A percentile compares a stretch with the other conserved stretches of the same genome.
Evolutionary conservation across 2,888 invertebrate genomes (phyloP).

Genomic region (Meloe dianella): DNA sequence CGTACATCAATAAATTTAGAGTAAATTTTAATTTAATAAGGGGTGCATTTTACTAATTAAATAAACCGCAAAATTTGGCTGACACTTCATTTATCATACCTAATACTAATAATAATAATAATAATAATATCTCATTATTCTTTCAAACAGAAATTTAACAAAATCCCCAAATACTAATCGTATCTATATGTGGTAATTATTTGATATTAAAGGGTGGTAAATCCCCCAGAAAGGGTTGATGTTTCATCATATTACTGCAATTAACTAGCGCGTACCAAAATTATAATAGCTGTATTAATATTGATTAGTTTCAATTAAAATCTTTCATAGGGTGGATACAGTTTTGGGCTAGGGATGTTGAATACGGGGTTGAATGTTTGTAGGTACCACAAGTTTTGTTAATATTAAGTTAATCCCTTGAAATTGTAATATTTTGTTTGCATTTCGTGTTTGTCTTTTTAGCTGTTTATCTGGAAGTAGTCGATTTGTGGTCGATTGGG

Average conservation of each 20-base stretch:
- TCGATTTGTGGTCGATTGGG: background rate
- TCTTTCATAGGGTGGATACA: conserved; percentile 35
- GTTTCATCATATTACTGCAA: conserved; percentile 10
- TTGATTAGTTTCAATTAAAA: conserved; percentile 58
- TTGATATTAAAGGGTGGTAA: background rate
- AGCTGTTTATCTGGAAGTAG: background rate
- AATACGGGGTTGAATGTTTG: conserved; percentile 45
- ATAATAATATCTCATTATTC: background rate
- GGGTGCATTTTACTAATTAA: conserved; percentile 24
- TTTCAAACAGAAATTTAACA: background rate
- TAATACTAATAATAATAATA: too few species aligned
- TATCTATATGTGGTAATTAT: background rate
- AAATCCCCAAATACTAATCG: background rate
- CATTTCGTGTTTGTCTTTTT: conserved; percentile 27
- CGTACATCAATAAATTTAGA: background rate
- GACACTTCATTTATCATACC: conserved; percentile 21
- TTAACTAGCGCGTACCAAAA: conserved; percentile 36
- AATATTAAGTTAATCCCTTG: conserved; percentile 51
- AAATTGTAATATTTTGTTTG: conserved; percentile 33
- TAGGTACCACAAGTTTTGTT: conserved; percentile 52
- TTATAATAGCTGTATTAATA: conserved; percentile 55
- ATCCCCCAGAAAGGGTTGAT: background rate
- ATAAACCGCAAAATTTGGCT: conserved; percentile 9
- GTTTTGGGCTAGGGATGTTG: conserved; percentile 41
- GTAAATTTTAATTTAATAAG: conserved; percentile 23